A percentile compares a stretch with the other conserved stretches of the same genome.
These are phyloP conservation scores for Sweltsa coloradensis DNA, from an alignment of 1,140 invertebrate genomes.

Conservation along the genomic window DNA sequence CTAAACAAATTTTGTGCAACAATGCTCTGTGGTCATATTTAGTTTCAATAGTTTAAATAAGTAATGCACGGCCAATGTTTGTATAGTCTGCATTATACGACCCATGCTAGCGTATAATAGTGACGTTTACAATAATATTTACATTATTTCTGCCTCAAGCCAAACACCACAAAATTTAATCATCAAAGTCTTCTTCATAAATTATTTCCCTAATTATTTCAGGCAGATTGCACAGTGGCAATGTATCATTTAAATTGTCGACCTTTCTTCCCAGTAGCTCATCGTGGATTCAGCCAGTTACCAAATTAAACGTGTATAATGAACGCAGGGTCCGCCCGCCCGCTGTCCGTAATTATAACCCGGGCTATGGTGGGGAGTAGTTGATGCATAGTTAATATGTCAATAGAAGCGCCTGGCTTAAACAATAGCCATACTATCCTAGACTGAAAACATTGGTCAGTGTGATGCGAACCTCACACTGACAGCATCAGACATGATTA, in stretches of 20 bases:
- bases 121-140: background rate
- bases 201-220: background rate
- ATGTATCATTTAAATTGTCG: background rate
- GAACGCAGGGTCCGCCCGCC: background rate
- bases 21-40: too few species aligned
- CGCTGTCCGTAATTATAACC: background rate
- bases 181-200: background rate
- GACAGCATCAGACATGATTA: background rate
- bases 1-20: too few species aligned
- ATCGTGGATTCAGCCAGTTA: background rate
- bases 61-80: too few species aligned
- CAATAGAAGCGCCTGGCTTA: background rate
- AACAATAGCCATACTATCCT: background rate
- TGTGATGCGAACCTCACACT: background rate
- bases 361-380: background rate
- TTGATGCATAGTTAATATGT: constrained; percentile 3
- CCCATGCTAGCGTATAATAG: background rate
- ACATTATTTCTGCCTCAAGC: background rate
- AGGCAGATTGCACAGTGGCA: background rate
- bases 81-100: too few species aligned
- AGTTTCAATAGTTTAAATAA: too few species aligned
- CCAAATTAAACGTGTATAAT: constrained; percentile 13
- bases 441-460: background rate
- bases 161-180: background rate
- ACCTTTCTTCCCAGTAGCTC: background rate